Evolutionary conservation across 2,888 invertebrate genomes (phyloP), one percentile per base, ranked within the genome.

Genomic region (Drosophila subquinaria): DNA sequence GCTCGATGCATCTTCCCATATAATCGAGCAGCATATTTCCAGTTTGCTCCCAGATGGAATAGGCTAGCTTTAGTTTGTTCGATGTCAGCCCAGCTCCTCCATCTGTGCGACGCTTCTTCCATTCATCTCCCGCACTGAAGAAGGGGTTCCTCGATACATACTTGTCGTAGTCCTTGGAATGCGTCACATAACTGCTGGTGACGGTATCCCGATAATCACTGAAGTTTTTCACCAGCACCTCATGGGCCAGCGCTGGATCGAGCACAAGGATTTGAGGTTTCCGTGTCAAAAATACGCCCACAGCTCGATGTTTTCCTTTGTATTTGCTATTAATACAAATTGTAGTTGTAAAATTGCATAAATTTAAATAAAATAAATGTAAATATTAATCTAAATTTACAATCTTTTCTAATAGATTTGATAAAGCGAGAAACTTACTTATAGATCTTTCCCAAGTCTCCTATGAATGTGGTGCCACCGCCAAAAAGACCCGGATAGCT

Each of bases 1-100:
- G 51, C 3, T 47, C 33, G 1, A 78, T 67, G 3, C 53, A 36
- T 6, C 61, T 20, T 4, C 68, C 61, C 3, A 91, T 59, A 17
- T 75, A 90, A 1, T 80, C 69, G 2, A 73, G 4, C 17, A 90
- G 63, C 43, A 73, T 85, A 0, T 71, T n/a, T 0, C 87, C 82
- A 35, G 75, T 79, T 10, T 81, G 67, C 33, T 78, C 79, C 77
- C 89, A 89, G 45, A 90, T 91, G 20, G 81, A 80, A 52, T 69
- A 90, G 6, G 84, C 90, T 27, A 70, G 56, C 36, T 75, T 88
- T 80, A 93, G 92, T 74, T 93, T 94, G 42, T 92, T 93, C 10
- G 92, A 89, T 0, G 94, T 94, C 20, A 94, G 93, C 4, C 93
- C 93, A 0, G 93, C 93, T 1, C 93, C 93, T n/a, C 93, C 77